These are phyloP conservation scores for Tuberolachnus salignus DNA, from an alignment of 2,888 invertebrate species.

Conservation along the genomic window DNA sequence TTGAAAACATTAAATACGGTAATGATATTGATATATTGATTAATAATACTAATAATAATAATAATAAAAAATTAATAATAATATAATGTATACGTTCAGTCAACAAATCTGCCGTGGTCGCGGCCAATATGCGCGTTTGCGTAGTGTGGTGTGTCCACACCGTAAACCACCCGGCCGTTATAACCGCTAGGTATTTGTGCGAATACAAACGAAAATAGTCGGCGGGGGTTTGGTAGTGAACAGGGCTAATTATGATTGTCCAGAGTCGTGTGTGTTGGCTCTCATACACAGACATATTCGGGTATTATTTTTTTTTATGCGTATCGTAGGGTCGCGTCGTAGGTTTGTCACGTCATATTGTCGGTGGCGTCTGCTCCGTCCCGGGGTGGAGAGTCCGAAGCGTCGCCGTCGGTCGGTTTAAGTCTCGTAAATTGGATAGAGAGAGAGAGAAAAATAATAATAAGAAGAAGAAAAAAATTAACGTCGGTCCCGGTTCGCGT, in stretches of 20 bases:
- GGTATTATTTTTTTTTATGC: no score
- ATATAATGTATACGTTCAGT: slow-evolving; percentile 29
- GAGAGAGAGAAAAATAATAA: no score
- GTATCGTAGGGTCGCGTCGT: neutral
- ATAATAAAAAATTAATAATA: neutral
- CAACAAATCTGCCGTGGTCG: slow-evolving; percentile 30
- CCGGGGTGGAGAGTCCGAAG: no score
- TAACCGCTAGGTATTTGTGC: slow-evolving; percentile 1
- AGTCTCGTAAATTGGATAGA: neutral
- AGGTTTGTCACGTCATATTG: neutral
- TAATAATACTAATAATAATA: slow-evolving; percentile 13
- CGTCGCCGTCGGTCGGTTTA: slow-evolving; percentile 14
- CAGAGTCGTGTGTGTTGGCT: no score
- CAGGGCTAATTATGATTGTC: no score
- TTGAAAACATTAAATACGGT: no score
- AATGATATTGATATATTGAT: neutral
- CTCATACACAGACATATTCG: no score
- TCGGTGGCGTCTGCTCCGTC: slow-evolving; percentile 38
- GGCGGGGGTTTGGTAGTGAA: neutral
- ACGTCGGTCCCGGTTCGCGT: neutral
- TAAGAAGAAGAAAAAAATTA: no score
- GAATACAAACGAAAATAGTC: slow-evolving; percentile 39
- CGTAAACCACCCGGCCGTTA: neutral
- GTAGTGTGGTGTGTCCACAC: neutral
- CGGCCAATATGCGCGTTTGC: no score